Base-by-base conservation (phyloP, 1,140 invertebrate species). In the Sinella curviseta region DNA sequence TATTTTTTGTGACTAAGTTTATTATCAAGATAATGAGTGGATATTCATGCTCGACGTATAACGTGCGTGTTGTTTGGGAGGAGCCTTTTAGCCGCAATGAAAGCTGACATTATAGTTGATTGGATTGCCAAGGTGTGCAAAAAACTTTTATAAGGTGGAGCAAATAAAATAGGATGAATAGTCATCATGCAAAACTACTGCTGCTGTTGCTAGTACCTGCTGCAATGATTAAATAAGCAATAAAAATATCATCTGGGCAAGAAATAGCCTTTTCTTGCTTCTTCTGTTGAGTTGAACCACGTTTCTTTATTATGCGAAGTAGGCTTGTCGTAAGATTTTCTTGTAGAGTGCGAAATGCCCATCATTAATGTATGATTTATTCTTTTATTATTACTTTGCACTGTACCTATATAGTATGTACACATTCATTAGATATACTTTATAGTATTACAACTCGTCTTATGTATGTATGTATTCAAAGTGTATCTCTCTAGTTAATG, bases 71-170 rank as follows among this genome's bases (percentile, higher is more conserved):
- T 8, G 4, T 60, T 60, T 60, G 55, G 55, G 55, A 60, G 55
- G 55, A 60, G 55, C 55, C 24, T n/a, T 26, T 60, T 60, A 60
- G 14, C n/a, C 24, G n/a, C 55, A 24, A 14, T 60, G 55, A 60
- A 60, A 60, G 55, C 24, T 24, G 55, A 14, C 14, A 60, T 14
- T 24, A 60, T 24, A 60, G 12, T 24, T 60, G 55, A 60, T 60
- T 60, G 55, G 55, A 60, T 60, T 60, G 8, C n/a, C 4, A 3
- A 60, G n/a, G 55, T 60, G 55, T 60, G 55, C 55, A n/a, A 26
- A 60, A 60, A 8, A 14, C 8, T 60, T 60, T 60, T 60, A 60
- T 26, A 60, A 60, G 55, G 55, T 60, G 55, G 55, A 60, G 55
- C 55, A 24, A n/a, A n/a, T n/a, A 60, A 60, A 60, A 60, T 60